These are phyloP conservation scores for Tuta absoluta DNA, from an alignment of 2,888 invertebrate species.

Conservation along the genomic window DNA sequence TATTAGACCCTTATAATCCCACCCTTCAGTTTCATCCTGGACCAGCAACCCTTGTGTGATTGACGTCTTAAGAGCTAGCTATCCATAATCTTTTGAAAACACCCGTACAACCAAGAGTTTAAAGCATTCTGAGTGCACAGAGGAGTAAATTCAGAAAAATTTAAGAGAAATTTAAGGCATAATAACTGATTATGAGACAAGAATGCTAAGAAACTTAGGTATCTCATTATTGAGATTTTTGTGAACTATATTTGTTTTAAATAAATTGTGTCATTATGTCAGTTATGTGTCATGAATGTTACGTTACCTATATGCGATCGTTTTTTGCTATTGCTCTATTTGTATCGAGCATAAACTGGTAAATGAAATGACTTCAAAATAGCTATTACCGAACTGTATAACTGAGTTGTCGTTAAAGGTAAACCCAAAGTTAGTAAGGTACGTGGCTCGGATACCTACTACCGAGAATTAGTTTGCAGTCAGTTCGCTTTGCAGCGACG, in stretches of 20 bases:
- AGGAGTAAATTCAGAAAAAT: too few relatives aligned
- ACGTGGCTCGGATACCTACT: slow-evolving; percentile 44
- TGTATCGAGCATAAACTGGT: neutral
- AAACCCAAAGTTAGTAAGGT: slow-evolving; percentile 47
- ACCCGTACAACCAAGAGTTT: neutral
- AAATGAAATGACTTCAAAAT: slow-evolving; percentile 19
- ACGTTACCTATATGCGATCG: too few relatives aligned
- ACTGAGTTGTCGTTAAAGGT: slow-evolving; percentile 26
- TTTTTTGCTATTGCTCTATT: neutral
- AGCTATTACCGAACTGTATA: slow-evolving; percentile 15
- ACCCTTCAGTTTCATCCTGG: slow-evolving; percentile 68
- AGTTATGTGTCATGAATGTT: too few relatives aligned
- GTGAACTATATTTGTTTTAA: too few relatives aligned
- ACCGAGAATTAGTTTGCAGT: slow-evolving; percentile 40
- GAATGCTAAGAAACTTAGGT: too few relatives aligned
- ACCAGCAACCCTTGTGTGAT: slow-evolving; percentile 63
- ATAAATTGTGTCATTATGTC: too few relatives aligned
- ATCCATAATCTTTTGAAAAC: neutral
- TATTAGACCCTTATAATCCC: slow-evolving; percentile 77
- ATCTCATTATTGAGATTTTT: too few relatives aligned
- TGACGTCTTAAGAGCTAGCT: slow-evolving; percentile 55
- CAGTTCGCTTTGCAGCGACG: slow-evolving; percentile 13
- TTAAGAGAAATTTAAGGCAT: neutral
- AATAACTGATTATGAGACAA: neutral
- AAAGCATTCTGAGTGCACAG: neutral